Evolutionary conservation across 2,113 vertebrate genomes (phyloP).

Genomic region (Probosciger aterrimus): DNA sequence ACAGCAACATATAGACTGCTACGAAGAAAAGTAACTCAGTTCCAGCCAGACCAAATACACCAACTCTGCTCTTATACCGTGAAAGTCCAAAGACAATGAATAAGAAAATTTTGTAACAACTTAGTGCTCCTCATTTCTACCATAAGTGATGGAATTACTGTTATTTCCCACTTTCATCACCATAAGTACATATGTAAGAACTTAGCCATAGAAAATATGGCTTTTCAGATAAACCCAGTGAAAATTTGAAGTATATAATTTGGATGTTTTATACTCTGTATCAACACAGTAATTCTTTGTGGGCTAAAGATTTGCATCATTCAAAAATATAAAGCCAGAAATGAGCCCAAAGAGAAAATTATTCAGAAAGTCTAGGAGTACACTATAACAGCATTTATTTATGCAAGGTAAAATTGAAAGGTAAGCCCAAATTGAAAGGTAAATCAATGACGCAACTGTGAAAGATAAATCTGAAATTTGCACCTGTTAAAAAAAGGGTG

Average conservation of each 20-base stretch:
- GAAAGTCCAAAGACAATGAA: not conserved
- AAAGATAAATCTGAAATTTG: not conserved
- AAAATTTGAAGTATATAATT: not conserved
- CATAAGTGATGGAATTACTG: not conserved
- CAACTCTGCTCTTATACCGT: not conserved
- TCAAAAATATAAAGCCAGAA: not conserved
- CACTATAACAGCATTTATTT: not conserved
- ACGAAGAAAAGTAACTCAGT: not conserved
- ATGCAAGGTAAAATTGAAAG: not conserved
- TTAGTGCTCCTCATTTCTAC: not conserved
- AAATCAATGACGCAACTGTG: not conserved
- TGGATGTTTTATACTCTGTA: not conserved
- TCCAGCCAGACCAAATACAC: not conserved
- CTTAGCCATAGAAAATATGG: not conserved
- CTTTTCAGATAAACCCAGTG: not conserved
- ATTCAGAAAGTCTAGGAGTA: not conserved
- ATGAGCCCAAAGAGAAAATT: not conserved
- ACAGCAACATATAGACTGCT: not conserved
- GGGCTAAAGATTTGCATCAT: not conserved
- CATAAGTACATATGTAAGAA: not conserved
- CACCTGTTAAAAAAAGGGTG: fast-evolving
- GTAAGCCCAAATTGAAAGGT: not conserved
- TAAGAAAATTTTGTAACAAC: not conserved
- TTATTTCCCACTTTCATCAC: not conserved
- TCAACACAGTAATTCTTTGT: not conserved